phyloP scores from a whole-genome alignment of 35 echinoderm and acorn worm species.

The Heliocidaris tuberculata region DNA sequence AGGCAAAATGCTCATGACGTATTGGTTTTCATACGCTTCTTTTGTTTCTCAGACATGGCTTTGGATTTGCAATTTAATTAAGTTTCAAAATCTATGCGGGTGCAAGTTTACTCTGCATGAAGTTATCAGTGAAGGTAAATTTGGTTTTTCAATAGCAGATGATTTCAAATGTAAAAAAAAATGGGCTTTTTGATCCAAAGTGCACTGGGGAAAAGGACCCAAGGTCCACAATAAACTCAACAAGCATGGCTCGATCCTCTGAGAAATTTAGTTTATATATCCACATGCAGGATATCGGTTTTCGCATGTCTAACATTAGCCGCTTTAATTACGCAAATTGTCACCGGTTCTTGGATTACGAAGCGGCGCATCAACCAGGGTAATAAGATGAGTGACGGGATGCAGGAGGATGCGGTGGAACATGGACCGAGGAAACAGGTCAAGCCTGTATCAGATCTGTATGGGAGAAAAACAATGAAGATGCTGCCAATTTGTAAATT shows the following conservation, averaged over 20 bases:
- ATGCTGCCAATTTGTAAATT: not conserved
- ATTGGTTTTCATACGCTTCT: not conserved
- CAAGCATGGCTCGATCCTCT: too few species aligned
- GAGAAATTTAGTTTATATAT: too few species aligned
- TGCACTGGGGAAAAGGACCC: too few species aligned
- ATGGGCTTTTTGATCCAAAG: too few species aligned
- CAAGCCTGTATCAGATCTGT: not conserved
- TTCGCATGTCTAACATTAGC: not conserved
- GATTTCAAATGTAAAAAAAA: too few species aligned
- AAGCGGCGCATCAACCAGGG: not conserved
- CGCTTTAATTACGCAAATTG: constrained; percentile 3
- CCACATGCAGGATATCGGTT: too few species aligned
- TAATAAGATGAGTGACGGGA: not conserved
- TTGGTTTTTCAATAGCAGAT: too few species aligned
- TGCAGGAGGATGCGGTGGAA: not conserved
- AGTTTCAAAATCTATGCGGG: too few species aligned
- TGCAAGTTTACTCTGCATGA: too few species aligned
- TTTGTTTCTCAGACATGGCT: not conserved
- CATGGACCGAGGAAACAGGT: not conserved
- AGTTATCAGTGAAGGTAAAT: too few species aligned
- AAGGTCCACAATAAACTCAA: too few species aligned
- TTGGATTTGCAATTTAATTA: too few species aligned
- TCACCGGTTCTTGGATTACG: not conserved
- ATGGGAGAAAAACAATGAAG: not conserved
- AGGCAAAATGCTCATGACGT: not conserved